These are phyloP conservation scores for Caenorhabditis sp. DNA, from an alignment of 2,888 invertebrate species.

Conservation along the genomic window DNA sequence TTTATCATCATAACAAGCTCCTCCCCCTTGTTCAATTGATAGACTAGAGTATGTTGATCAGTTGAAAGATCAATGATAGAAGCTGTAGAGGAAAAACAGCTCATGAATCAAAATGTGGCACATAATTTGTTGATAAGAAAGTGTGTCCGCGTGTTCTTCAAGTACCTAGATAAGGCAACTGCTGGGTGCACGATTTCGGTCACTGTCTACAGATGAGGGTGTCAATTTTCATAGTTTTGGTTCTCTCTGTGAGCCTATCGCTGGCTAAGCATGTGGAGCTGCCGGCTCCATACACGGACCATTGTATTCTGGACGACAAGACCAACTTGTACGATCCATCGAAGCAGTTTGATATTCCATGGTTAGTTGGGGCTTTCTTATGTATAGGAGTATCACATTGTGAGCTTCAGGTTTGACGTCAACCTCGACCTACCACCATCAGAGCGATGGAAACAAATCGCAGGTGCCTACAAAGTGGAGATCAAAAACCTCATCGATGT, in stretches of 20 bases:
- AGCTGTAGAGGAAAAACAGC: too few species aligned
- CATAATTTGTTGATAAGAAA: too few species aligned
- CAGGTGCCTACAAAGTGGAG: slow-evolving; percentile 73
- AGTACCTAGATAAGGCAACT: not conserved
- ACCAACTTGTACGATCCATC: slow-evolving; percentile 76
- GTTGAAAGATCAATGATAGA: too few species aligned
- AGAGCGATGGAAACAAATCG: slow-evolving; percentile 77
- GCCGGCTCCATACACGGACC: slow-evolving; percentile 76
- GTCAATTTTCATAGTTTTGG: slow-evolving; percentile 20
- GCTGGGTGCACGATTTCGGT: too few species aligned
- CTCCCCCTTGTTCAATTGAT: too few species aligned
- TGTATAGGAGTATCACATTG: too few species aligned
- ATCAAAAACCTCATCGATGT: slow-evolving; percentile 76
- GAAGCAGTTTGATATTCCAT: slow-evolving; percentile 72
- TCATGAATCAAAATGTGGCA: too few species aligned
- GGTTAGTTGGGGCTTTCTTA: slow-evolving; percentile 66
- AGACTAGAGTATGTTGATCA: too few species aligned
- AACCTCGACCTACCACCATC: slow-evolving; percentile 78
- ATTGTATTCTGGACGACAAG: slow-evolving; percentile 78
- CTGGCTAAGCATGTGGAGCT: slow-evolving; percentile 73
- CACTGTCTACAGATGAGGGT: not conserved
- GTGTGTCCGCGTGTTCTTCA: not conserved
- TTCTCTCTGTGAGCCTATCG: slow-evolving; percentile 8
- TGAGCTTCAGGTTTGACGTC: slow-evolving; percentile 77
- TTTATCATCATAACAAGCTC: too few species aligned